These are phyloP conservation scores for Gymnocephalus cernua DNA, from an alignment of 2,113 vertebrate species.

Conservation along the genomic window DNA sequence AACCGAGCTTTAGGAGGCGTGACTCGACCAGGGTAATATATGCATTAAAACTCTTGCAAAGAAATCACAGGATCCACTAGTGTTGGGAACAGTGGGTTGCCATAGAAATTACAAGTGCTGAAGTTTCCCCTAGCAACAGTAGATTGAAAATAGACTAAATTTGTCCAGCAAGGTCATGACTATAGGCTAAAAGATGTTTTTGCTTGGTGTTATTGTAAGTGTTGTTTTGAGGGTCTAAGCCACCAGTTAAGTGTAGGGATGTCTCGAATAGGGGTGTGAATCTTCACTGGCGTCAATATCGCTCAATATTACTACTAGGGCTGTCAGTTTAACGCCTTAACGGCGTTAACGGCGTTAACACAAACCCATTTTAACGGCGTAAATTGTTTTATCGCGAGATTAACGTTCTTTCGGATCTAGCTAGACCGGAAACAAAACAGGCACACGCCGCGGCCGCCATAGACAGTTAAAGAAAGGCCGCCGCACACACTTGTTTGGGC, in stretches of 20 bases:
- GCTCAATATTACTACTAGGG: too few relatives aligned
- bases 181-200: constrained; percentile 43
- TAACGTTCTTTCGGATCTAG: too few relatives aligned
- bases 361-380: too few relatives aligned
- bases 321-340: too few relatives aligned
- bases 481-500: too few relatives aligned
- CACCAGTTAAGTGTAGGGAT: neutral
- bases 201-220: constrained; percentile 8
- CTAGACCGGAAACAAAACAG: too few relatives aligned
- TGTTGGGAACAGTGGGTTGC: constrained; percentile 73
- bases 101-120: constrained; percentile 76
- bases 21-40: constrained; percentile 62
- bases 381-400: too few relatives aligned
- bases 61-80: constrained; percentile 58
- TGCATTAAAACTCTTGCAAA: constrained; percentile 71
- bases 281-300: too few relatives aligned
- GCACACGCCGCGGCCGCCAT: too few relatives aligned
- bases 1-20: constrained; percentile 47
- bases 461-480: too few relatives aligned
- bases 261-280: neutral
- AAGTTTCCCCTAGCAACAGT: constrained; percentile 78
- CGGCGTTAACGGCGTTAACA: too few relatives aligned
- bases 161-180: constrained; percentile 57
- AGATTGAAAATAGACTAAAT: constrained; percentile 71
- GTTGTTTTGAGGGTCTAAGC: constrained; percentile 1